Evolutionary conservation across 2,888 invertebrate genomes (phyloP).

Genomic region (Theodoxus fluviatilis): DNA sequence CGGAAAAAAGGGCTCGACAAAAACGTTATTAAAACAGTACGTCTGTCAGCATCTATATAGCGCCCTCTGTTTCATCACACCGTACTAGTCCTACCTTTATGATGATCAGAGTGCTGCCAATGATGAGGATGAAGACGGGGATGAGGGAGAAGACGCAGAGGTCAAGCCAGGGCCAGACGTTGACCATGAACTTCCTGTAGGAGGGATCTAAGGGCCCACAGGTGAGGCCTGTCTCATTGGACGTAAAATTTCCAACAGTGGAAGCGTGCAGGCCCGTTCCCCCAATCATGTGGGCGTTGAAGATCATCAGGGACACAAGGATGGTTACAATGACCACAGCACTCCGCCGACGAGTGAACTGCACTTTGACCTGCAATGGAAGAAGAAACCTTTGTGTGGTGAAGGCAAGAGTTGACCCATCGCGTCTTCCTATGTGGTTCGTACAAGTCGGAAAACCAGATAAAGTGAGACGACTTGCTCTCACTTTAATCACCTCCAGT

Average conservation of each 20-base stretch:
- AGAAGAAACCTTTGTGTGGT: no score
- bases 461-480: no score
- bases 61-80: neutral
- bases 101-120: constrained; percentile 44
- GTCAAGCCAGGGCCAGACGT: constrained; percentile 51
- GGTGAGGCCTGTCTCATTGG: no score
- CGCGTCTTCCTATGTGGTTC: no score
- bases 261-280: constrained; percentile 32
- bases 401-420: no score
- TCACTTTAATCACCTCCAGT: no score
- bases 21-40: no score
- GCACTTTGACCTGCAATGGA: no score
- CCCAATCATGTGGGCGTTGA: constrained; percentile 46
- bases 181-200: constrained; percentile 35
- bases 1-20: no score
- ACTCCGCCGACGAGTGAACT: constrained; percentile 38
- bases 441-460: no score
- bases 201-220: constrained; percentile 31
- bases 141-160: constrained; percentile 40
- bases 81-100: constrained; percentile 37
- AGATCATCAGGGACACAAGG: constrained; percentile 31
- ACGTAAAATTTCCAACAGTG: neutral
- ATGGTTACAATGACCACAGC: constrained; percentile 35
- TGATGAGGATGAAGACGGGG: constrained; percentile 43
- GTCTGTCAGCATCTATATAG: no score